These are phyloP conservation scores for Columbina picui DNA, from an alignment of 2,113 vertebrate genomes.

Conservation along the genomic window DNA sequence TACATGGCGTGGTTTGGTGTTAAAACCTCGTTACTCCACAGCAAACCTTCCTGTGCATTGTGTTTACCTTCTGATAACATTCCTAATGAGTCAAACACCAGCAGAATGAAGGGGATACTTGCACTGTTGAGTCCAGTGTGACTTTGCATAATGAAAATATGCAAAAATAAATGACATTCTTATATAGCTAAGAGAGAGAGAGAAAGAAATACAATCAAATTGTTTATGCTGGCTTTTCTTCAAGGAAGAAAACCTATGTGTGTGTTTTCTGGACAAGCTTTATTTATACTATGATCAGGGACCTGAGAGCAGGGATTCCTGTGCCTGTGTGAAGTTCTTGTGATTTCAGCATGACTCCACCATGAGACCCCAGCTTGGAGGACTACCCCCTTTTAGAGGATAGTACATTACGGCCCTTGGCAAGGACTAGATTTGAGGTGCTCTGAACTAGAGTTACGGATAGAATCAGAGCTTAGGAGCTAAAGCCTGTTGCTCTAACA, in stretches of 20 bases:
- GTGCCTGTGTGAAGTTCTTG: background rate
- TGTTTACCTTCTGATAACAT: slow-evolving; percentile 50
- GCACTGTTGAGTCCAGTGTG: background rate
- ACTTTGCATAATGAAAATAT: background rate
- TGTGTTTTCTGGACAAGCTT: background rate
- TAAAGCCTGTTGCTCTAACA: background rate
- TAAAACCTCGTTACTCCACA: slow-evolving; percentile 59
- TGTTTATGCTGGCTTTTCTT: slow-evolving; percentile 21
- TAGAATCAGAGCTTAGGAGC: background rate
- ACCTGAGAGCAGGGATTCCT: background rate
- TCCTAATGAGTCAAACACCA: slow-evolving; percentile 5
- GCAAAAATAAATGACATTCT: background rate
- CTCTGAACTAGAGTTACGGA: background rate
- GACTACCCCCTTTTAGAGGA: background rate
- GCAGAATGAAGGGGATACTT: background rate
- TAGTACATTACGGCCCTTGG: background rate
- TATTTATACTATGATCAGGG: background rate
- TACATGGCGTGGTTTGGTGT: slow-evolving; percentile 45
- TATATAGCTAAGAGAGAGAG: background rate
- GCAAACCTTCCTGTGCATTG: slow-evolving; percentile 31
- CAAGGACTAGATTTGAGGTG: background rate
- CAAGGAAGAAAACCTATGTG: background rate
- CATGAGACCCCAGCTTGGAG: background rate
- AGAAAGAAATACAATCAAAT: background rate
- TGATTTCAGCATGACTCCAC: background rate